Percentiles rank a stretch among this genome's conserved stretches.
Evolutionary conservation across 2,888 invertebrate genomes (phyloP).

Genomic region (Amphipyra berbera): DNA sequence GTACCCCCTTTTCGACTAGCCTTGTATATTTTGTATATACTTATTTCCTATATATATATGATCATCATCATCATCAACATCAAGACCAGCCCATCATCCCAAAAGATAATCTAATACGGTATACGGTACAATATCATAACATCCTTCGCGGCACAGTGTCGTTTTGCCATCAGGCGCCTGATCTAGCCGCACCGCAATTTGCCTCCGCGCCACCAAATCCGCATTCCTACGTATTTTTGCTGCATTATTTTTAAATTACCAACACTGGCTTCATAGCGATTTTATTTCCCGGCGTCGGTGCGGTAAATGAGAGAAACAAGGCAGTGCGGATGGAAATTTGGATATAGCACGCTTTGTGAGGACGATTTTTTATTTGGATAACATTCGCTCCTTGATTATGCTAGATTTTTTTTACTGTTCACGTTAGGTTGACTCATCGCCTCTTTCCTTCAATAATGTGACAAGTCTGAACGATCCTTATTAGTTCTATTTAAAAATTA

Average conservation of each 20-base stretch:
- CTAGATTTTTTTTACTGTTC: conserved; percentile 54
- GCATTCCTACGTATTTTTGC: conserved; percentile 82
- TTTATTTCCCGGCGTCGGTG: conserved; percentile 84
- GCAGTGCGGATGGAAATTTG: conserved; percentile 76
- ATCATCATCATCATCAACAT: too few species aligned
- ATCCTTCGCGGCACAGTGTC: conserved; percentile 17
- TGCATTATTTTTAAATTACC: conserved; percentile 87
- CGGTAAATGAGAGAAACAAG: conserved; percentile 85
- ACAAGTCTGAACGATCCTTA: too few species aligned
- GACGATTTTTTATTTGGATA: conserved; percentile 57
- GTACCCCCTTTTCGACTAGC: too few species aligned
- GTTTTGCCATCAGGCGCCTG: conserved; percentile 66
- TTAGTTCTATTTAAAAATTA: too few species aligned
- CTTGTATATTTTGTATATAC: too few species aligned
- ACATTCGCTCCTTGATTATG: conserved; percentile 57
- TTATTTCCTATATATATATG: too few species aligned
- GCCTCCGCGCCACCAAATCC: conserved; percentile 77
- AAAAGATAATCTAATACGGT: conserved; percentile 18
- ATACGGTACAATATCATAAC: conserved; percentile 20
- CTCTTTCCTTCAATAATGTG: too few species aligned
- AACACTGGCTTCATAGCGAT: conserved; percentile 83
- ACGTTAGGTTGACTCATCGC: too few species aligned
- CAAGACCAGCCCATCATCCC: neutral
- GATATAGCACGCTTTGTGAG: conserved; percentile 65
- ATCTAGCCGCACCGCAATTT: conserved; percentile 75